Conservation (phyloP, 2,797 vertebrate species). For the Pangasius macronema region DNA sequence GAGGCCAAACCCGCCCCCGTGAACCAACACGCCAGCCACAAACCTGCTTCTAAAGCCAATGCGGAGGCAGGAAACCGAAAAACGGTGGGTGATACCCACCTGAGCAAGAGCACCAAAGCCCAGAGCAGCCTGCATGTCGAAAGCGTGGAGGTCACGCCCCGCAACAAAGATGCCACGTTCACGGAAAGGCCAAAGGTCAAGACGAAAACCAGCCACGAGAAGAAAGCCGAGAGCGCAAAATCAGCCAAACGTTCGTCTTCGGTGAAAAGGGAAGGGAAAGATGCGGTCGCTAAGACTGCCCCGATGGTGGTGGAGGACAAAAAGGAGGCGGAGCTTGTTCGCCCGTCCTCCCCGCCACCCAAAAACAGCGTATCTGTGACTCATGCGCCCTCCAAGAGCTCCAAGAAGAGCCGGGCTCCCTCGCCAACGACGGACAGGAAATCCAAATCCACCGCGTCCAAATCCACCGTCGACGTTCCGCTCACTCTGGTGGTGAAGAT, state of each 20-base stretch:
- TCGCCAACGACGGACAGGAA: conserved; percentile 59
- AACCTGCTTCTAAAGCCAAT: conserved; percentile 36
- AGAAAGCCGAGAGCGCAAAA: conserved; percentile 67
- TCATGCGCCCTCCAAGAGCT: conserved; percentile 58
- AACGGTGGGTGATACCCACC: conserved; percentile 64
- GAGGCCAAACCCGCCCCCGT: conserved; percentile 49
- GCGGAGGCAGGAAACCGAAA: conserved; percentile 57
- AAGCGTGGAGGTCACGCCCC: conserved; percentile 63
- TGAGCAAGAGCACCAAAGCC: conserved; percentile 68
- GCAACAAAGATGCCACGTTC: conserved; percentile 70
- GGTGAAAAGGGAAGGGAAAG: conserved; percentile 71
- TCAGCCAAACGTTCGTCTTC: conserved; percentile 47
- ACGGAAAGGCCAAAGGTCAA: conserved; percentile 83
- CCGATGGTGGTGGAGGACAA: conserved; percentile 38
- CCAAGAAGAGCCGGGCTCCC: conserved; percentile 66
- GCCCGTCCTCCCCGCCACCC: conserved; percentile 62
- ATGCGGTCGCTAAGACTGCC: conserved; percentile 53
- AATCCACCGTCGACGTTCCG: conserved; percentile 10
- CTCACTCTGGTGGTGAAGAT: conserved; percentile 84
- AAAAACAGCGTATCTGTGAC: conserved; percentile 48
- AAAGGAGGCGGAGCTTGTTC: conserved; percentile 62
- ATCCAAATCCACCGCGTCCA: conserved; percentile 46
- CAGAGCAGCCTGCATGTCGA: conserved; percentile 68
- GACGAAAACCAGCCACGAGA: conserved; percentile 73
- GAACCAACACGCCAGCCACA: conserved; percentile 51